Conservation (phyloP, 1,140 invertebrate genomes). For the Drosophila mojavensis region DNA sequence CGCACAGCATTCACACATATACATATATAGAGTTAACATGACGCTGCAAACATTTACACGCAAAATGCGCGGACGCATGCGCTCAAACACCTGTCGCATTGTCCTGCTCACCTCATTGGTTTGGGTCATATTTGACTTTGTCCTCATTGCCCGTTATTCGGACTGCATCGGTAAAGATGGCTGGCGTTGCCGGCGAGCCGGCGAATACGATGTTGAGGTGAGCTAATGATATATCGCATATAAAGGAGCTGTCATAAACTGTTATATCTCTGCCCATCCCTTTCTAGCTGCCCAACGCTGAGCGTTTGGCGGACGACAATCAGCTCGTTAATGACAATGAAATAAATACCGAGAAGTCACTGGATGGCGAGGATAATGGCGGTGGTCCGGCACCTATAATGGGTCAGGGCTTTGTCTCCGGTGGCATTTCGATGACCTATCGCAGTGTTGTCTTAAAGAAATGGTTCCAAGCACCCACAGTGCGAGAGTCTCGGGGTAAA, state of each 20-base stretch:
- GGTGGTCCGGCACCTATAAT: slow-evolving; percentile 49
- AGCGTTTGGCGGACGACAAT: slow-evolving; percentile 77
- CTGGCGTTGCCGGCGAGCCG: slow-evolving; percentile 87
- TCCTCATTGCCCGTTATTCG: slow-evolving; percentile 96
- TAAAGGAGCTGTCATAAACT: not conserved
- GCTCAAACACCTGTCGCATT: slow-evolving; percentile 97
- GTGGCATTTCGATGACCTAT: slow-evolving; percentile 82
- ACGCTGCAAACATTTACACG: slow-evolving; percentile 84
- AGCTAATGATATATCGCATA: slow-evolving; percentile 31
- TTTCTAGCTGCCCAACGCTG: slow-evolving; percentile 69
- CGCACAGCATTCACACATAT: not conserved
- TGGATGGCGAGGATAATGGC: slow-evolving; percentile 67
- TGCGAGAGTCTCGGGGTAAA: slow-evolving; percentile 87
- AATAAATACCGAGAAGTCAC: slow-evolving; percentile 81
- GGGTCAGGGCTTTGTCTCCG: slow-evolving; percentile 70
- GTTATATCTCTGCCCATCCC: not conserved
- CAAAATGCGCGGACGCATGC: slow-evolving; percentile 94
- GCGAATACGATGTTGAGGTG: slow-evolving; percentile 85
- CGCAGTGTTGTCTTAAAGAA: slow-evolving; percentile 85
- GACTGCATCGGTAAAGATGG: slow-evolving; percentile 92
- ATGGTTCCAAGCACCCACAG: slow-evolving; percentile 89
- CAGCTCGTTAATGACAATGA: slow-evolving; percentile 82
- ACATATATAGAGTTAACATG: slow-evolving; percentile 50
- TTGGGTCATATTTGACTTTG: slow-evolving; percentile 97
- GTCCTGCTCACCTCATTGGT: slow-evolving; percentile 97